Conservation (phyloP, 2,888 invertebrate genomes). For the Dynastes maya region DNA sequence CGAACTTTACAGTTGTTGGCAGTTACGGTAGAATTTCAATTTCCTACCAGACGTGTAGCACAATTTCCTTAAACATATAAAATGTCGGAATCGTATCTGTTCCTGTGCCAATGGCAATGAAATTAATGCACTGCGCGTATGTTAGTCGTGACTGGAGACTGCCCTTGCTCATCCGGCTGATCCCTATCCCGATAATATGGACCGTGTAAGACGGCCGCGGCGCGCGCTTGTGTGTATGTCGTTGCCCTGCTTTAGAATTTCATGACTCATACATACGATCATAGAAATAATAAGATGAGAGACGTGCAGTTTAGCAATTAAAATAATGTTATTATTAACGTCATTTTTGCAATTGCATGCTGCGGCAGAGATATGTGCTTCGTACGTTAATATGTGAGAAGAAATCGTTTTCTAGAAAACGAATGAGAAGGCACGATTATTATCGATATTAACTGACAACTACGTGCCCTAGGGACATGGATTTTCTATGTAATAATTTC, state of each 20-base stretch:
- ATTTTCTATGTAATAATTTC: no score
- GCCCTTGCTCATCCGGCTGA: conserved; percentile 63
- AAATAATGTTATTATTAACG: conserved; percentile 28
- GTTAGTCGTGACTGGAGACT: conserved; percentile 62
- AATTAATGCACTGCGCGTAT: conserved; percentile 63
- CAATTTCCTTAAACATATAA: conserved; percentile 32
- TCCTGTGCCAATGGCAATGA: conserved; percentile 61
- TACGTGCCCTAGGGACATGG: neutral
- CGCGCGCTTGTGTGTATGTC: conserved; percentile 40
- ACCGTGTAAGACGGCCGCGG: conserved; percentile 10
- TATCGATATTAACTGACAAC: neutral
- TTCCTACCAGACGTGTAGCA: conserved; percentile 22
- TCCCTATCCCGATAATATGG: conserved; percentile 54
- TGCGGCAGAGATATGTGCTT: neutral
- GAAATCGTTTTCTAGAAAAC: neutral
- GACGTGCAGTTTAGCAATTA: conserved; percentile 34
- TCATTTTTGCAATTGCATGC: conserved; percentile 7
- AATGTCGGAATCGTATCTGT: conserved; percentile 55
- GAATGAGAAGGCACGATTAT: neutral
- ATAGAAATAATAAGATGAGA: neutral
- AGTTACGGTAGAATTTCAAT: conserved; percentile 20
- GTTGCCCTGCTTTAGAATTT: conserved; percentile 57
- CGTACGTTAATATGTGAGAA: neutral
- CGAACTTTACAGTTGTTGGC: neutral
- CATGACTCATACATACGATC: conserved; percentile 55